phyloP scores from a whole-genome alignment of 2,888 invertebrate genomes.

The Parascotia fuliginaria region DNA sequence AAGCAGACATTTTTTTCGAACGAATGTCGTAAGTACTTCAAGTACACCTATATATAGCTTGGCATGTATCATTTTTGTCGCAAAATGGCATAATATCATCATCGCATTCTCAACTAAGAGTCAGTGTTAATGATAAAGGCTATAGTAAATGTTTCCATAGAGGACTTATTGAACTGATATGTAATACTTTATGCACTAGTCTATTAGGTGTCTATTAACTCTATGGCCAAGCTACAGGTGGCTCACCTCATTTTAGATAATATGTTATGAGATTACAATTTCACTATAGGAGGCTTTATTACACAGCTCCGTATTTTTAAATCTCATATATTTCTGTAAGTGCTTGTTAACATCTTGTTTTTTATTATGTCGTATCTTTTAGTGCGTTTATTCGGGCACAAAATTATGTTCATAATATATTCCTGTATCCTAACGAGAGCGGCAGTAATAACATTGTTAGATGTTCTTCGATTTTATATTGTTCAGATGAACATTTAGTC shows the following conservation, averaged over 20 bases:
- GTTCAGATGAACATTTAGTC: not conserved
- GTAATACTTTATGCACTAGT: conserved; percentile 37
- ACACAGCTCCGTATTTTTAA: conserved; percentile 30
- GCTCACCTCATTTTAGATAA: conserved; percentile 36
- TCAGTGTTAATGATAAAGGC: conserved; percentile 29
- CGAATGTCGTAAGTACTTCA: conserved; percentile 12
- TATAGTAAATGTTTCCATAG: conserved; percentile 40
- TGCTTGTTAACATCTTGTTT: conserved; percentile 59
- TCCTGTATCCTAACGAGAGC: conserved; percentile 33
- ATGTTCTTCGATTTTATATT: conserved; percentile 3
- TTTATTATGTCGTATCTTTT: conserved; percentile 49
- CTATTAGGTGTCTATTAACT: conserved; percentile 34
- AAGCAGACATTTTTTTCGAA: conserved; percentile 12
- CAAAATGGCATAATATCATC: conserved; percentile 30
- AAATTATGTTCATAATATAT: conserved; percentile 45
- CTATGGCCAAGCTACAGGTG: conserved; percentile 39
- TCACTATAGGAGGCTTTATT: conserved; percentile 32
- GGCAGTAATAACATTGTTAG: conserved; percentile 38
- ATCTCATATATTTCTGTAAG: conserved; percentile 44
- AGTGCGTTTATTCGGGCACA: conserved; percentile 59
- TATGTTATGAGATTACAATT: conserved; percentile 30
- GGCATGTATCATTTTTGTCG: conserved; percentile 24
- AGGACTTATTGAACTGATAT: conserved; percentile 20
- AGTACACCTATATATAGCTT: conserved; percentile 36
- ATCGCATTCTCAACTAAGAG: conserved; percentile 22